Base-by-base conservation (phyloP, 2,888 invertebrate genomes). In the Formica aserva region DNA sequence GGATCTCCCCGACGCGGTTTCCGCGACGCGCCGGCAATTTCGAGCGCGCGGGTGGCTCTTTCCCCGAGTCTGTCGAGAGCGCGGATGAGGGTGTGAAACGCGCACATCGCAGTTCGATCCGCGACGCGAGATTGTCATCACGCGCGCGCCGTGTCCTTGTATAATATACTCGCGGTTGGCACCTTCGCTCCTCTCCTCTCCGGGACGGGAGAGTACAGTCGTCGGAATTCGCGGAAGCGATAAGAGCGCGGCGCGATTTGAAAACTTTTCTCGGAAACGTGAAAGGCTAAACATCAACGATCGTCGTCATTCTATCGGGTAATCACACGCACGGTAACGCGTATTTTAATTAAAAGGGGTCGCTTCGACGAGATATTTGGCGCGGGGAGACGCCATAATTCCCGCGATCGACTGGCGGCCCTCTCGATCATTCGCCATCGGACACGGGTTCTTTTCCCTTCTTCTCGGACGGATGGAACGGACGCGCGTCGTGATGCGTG, bases 41-140 rank as follows among this genome's bases (percentile, higher is more conserved):
- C 22, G 22, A 38, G 1, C 38, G 8, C 1, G 9, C 41, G 65
- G 26, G 26, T 26, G 48, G 15, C 15, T 18, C 6, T 48, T 48
- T 26, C 26, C 1, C 26, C 48, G 48, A 45, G 22, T 22, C 22
- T 22, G 22, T 22, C 22, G 22, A 22, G 22, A 22, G 15, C 45
- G 26, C 45, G 45, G 41, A 41, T 45, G 82, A 87, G 89, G 87
- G 89, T 89, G 89, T 89, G 89, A 89, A 88, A 86, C 83, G 88
- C 89, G 89, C 84, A 18, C 26, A 26, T 52, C 65, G 89, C 89
- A 83, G 89, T 86, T 88, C 89, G 89, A 89, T 89, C 89, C 89
- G 71, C 55, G 35, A n/a, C 60, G 26, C 35, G 66, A 82, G 82
- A 84, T 82, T 69, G 26, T 26, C 26, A 82, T 75, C 82, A 48